Base-by-base conservation (phyloP, 2,888 invertebrate species). In the Polylopha cassiicola region DNA sequence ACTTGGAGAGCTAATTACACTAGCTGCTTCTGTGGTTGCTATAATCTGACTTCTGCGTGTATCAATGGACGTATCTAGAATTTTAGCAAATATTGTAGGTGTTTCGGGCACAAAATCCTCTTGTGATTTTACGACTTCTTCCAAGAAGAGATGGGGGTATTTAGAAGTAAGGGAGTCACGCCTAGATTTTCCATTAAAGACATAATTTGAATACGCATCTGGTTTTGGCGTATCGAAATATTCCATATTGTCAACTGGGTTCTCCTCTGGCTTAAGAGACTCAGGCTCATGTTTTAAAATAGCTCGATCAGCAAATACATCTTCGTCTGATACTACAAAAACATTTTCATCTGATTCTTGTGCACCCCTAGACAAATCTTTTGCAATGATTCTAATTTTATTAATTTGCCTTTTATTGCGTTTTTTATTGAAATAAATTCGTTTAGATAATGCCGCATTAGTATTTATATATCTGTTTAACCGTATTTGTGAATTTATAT, bases 81-180 rank as follows among this genome's bases (percentile, higher is more conserved):
- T 37, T 33, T 37, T 18, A 8, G 24, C 8, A n/a, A 38, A 10
- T 23, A 14, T 31, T 30, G 14, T 31, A 33, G 9, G 43, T 41
- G 9, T 42, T 27, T 9, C 30, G 32, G 14, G 47, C 43, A 11
- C 28, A 20, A 26, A 7, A 2, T 64, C 59, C 43, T 73, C 73
- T 33, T 60, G 65, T 0, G 73, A 64, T 39, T 45, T 61, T 0
- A 55, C 44, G 8, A 61, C 47, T 38, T 73, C 71, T 37, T 77
- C 76, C 54, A 73, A 52, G 23, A 84, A 72, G 17, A 84, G 56
- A 34, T 84, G 82, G 1, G 82, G 82, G 33, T 84, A 84, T 56
- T 70, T 77, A 0, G 74, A 66, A 73, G 77, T 76, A 3, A 79
- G 50, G 3, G 57, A 47, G 41, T 68, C 73, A 15, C 69, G 67